These are phyloP conservation scores for Dioctria rufipes DNA, from an alignment of 2,888 invertebrate species.

Conservation along the genomic window DNA sequence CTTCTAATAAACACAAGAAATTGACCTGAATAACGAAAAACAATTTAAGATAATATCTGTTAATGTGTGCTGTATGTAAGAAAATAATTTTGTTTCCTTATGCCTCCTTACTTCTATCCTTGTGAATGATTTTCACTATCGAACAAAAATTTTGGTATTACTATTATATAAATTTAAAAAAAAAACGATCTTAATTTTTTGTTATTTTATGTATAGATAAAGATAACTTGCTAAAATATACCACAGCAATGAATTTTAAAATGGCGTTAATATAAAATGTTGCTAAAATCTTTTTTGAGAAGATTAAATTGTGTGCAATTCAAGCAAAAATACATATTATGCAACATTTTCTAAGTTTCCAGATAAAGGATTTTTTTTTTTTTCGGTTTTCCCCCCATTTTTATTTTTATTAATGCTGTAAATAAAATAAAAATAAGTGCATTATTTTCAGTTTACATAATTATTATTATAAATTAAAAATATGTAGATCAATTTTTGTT, in stretches of 20 bases:
- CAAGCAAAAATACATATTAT: neutral
- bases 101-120: too few species aligned
- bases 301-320: neutral
- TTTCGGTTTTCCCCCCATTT: neutral
- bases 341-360: constrained; percentile 13
- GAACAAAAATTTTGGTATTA: too few species aligned
- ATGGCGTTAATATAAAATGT: constrained; percentile 10
- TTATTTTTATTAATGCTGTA: constrained; percentile 26
- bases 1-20: too few species aligned
- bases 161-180: too few species aligned
- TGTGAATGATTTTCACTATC: too few species aligned
- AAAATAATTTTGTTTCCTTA: too few species aligned
- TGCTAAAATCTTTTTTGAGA: constrained; percentile 16
- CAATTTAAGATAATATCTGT: too few species aligned
- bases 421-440: constrained; percentile 31
- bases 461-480: constrained; percentile 18
- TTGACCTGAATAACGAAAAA: too few species aligned
- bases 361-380: neutral
- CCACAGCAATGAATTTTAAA: constrained; percentile 43
- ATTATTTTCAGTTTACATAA: constrained; percentile 13
- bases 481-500: neutral
- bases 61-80: too few species aligned
- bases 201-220: neutral
- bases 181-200: too few species aligned
- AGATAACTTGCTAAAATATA: constrained; percentile 16